Evolutionary conservation across 2,113 vertebrate genomes (phyloP).

Genomic region (Datnioides undecimradiatus): DNA sequence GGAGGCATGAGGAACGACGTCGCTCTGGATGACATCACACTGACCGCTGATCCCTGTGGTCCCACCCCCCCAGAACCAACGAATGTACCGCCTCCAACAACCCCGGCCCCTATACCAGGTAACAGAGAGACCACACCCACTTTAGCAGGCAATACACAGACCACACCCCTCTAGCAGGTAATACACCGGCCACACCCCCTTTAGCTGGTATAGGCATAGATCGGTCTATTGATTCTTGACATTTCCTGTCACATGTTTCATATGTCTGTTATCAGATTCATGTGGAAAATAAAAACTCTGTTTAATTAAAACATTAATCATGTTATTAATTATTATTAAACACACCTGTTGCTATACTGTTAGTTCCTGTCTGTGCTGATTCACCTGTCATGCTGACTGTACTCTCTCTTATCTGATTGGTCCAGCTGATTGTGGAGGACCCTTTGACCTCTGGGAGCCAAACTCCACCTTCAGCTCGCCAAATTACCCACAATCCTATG

Average conservation of each 20-base stretch:
- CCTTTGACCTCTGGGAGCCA: conserved; percentile 90
- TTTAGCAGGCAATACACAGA: conserved; percentile 79
- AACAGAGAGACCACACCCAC: conserved; percentile 71
- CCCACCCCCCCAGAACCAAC: conserved; percentile 87
- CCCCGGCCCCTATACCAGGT: too few species aligned
- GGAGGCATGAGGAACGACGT: conserved; percentile 82
- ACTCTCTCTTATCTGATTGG: conserved; percentile 32
- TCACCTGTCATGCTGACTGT: neutral
- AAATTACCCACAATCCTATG: conserved; percentile 89
- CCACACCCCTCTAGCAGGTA: neutral
- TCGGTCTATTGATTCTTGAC: too few species aligned
- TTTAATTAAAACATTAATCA: too few species aligned
- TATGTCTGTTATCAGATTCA: too few species aligned
- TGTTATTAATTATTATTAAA: too few species aligned
- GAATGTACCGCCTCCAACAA: conserved; percentile 76
- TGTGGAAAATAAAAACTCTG: too few species aligned
- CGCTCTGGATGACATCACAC: conserved; percentile 90
- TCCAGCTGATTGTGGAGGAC: conserved; percentile 92
- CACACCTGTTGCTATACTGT: too few species aligned
- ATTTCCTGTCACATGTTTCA: too few species aligned
- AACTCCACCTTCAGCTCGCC: conserved; percentile 90
- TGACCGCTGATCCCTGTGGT: conserved; percentile 85
- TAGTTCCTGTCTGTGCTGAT: neutral
- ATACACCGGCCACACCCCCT: neutral
- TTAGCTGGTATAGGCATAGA: too few species aligned